A percentile compares a stretch with the other conserved stretches of the same genome.
Conservation (phyloP, 1,140 invertebrate species). For the Brachionus plicatilis region DNA sequence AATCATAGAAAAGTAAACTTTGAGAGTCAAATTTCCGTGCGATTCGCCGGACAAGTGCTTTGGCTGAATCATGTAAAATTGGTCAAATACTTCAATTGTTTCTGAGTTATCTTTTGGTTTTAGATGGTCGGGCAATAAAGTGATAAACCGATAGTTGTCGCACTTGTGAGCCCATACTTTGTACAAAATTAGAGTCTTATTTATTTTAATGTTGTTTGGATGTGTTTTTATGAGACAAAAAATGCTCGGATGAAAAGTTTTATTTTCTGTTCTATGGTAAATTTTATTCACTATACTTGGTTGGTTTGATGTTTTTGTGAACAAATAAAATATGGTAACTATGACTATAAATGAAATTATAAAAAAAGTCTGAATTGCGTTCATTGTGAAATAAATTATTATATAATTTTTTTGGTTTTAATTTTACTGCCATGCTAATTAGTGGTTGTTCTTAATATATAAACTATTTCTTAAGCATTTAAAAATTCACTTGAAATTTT, state of each 20-base stretch:
- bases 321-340: not conserved
- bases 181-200: not conserved
- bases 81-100: not conserved
- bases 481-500: too few relatives aligned
- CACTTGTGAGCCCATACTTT: not conserved
- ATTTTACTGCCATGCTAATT: not conserved
- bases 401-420: not conserved
- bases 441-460: too few relatives aligned
- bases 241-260: not conserved
- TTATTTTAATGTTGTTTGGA: not conserved
- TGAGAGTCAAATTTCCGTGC: not conserved
- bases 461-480: too few relatives aligned
- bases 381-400: not conserved
- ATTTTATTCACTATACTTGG: not conserved
- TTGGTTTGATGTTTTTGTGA: not conserved
- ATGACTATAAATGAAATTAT: not conserved
- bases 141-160: not conserved
- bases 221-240: not conserved
- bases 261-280: not conserved
- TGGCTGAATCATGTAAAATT: slow-evolving; percentile 12
- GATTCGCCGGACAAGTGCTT: not conserved
- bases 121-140: not conserved
- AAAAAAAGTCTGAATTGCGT: not conserved
- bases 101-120: not conserved
- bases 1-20: not conserved